A percentile compares a stretch with the other conserved stretches of the same genome.
Conservation (phyloP, 2,113 vertebrate genomes). For the Dasyurus viverrinus region DNA sequence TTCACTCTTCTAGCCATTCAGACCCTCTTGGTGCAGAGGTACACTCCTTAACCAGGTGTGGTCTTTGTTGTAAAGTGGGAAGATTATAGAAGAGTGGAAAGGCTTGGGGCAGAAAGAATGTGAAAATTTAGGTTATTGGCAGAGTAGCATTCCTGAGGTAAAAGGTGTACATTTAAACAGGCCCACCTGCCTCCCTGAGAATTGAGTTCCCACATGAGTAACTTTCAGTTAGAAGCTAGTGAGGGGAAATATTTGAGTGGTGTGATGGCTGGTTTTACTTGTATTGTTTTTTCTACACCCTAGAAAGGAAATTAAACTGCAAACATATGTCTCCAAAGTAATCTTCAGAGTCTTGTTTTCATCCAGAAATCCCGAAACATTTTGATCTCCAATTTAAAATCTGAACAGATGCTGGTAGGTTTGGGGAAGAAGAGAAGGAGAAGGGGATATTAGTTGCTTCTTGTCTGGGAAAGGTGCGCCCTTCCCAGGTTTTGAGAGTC, state of each 20-base stretch:
- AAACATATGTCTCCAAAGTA: slow-evolving; percentile 49
- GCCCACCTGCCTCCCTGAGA: not conserved
- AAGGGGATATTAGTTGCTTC: not conserved
- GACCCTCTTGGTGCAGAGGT: not conserved
- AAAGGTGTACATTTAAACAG: not conserved
- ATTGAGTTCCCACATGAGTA: fast-evolving
- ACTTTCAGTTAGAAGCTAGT: not conserved
- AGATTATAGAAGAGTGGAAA: not conserved
- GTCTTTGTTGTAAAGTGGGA: not conserved
- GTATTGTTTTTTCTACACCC: slow-evolving; percentile 21
- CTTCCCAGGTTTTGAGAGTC: no score
- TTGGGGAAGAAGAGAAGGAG: not conserved
- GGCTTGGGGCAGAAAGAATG: not conserved
- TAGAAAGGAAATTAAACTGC: slow-evolving; percentile 44
- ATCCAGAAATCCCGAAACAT: slow-evolving; percentile 23
- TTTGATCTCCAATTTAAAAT: not conserved
- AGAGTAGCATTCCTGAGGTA: slow-evolving; percentile 1
- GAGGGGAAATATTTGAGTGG: not conserved
- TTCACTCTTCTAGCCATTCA: not conserved
- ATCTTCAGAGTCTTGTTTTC: not conserved
- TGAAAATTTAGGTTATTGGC: not conserved
- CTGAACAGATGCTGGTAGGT: not conserved
- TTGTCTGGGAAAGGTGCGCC: no score
- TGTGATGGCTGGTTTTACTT: not conserved
- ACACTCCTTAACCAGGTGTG: not conserved